These are phyloP conservation scores for Astropecten irregularis DNA, from an alignment of 53 echinoderm and acorn worm species.

Conservation along the genomic window DNA sequence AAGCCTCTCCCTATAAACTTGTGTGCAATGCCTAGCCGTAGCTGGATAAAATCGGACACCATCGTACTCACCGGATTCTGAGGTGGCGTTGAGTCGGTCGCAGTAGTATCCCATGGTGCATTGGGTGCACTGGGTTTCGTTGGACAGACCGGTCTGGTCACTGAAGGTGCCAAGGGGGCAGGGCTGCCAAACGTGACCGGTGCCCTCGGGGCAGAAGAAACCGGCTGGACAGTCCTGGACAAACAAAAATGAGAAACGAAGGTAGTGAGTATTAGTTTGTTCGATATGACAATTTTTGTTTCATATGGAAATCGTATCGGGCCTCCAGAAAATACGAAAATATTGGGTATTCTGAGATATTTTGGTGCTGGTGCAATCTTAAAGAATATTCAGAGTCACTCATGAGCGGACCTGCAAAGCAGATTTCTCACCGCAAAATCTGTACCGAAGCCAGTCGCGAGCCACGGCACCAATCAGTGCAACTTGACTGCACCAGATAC, in stretches of 20 bases:
- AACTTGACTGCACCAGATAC: no score
- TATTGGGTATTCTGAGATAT: no score
- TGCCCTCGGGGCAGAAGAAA: slow-evolving; percentile 95
- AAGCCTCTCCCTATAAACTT: no score
- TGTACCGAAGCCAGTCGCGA: no score
- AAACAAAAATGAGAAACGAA: not conserved
- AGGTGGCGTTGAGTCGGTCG: slow-evolving; percentile 84
- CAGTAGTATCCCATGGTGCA: slow-evolving; percentile 88
- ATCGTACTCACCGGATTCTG: slow-evolving; percentile 71
- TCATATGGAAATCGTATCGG: not conserved
- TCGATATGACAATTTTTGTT: not conserved
- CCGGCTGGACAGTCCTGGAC: slow-evolving; percentile 90
- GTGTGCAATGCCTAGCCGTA: no score
- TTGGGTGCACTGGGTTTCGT: slow-evolving; percentile 85
- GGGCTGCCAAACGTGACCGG: slow-evolving; percentile 93
- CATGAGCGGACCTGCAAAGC: no score
- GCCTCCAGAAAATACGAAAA: no score
- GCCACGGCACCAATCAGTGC: no score
- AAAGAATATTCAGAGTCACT: no score
- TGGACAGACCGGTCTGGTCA: slow-evolving; percentile 77
- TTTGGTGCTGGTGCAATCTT: no score
- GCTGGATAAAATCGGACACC: no score
- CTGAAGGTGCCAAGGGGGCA: slow-evolving; percentile 95
- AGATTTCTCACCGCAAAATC: no score
- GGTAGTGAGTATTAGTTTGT: not conserved